These are phyloP conservation scores for Trochalopteron elliotii DNA, from an alignment of 2,113 vertebrate genomes.

Conservation along the genomic window DNA sequence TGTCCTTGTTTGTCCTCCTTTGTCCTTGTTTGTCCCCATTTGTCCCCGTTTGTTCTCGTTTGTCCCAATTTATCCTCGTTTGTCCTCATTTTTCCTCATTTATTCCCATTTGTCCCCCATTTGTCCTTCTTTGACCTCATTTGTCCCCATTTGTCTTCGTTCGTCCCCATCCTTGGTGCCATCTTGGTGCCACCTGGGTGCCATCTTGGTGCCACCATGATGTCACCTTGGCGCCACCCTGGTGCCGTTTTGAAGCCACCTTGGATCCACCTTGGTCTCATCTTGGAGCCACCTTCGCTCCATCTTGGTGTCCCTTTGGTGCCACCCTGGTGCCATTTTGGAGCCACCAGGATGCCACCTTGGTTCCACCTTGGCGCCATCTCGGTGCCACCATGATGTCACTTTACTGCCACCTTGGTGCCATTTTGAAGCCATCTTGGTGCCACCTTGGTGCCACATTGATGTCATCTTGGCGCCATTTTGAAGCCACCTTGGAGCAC, in stretches of 20 bases:
- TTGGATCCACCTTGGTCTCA: rapidly evolving
- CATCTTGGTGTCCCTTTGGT: rapidly evolving
- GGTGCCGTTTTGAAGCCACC: rapidly evolving
- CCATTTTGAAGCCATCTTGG: rapidly evolving
- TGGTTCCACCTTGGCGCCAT: rapidly evolving
- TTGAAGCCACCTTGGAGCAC: neutral
- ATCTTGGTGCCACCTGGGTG: no score
- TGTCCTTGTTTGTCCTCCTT: no score
- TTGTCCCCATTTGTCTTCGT: no score
- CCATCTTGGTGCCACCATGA: rapidly evolving
- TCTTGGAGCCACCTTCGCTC: no score
- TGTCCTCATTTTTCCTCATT: no score
- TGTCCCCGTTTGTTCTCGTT: no score
- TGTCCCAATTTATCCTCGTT: no score
- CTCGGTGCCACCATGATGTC: rapidly evolving
- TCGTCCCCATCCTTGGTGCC: no score
- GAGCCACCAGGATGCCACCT: rapidly evolving
- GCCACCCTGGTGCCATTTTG: rapidly evolving
- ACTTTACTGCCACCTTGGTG: rapidly evolving
- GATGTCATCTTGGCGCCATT: rapidly evolving
- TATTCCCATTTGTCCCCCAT: no score
- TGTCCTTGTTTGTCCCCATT: no score
- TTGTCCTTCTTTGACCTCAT: no score
- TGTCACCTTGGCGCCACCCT: rapidly evolving
- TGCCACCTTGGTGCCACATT: rapidly evolving